These are phyloP conservation scores for Sitta europaea DNA, from an alignment of 2,113 vertebrate species.

Conservation along the genomic window DNA sequence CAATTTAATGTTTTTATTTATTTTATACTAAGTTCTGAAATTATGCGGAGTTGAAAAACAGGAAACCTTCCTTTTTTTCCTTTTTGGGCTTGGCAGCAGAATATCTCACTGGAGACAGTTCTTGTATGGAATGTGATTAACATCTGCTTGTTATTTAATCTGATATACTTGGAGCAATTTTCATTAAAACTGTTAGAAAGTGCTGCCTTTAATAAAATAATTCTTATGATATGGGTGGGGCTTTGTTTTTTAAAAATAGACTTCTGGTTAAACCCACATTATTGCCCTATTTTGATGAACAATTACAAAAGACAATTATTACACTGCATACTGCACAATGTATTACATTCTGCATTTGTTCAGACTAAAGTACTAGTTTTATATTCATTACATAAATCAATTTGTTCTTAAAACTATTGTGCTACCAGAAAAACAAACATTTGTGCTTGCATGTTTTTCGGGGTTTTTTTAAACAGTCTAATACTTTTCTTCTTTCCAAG, in stretches of 20 bases:
- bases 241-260: not conserved
- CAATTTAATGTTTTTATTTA: not conserved
- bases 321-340: not conserved
- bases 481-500: slow-evolving; percentile 16
- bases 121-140: not conserved
- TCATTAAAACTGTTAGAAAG: not conserved
- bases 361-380: not conserved
- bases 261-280: not conserved
- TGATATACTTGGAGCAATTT: not conserved
- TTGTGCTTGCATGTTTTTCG: not conserved
- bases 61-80: not conserved
- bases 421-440: not conserved
- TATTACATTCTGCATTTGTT: not conserved
- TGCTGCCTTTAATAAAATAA: not conserved
- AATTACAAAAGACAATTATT: not conserved
- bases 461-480: not conserved
- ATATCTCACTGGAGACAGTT: not conserved
- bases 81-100: not conserved
- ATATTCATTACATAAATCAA: not conserved
- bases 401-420: not conserved
- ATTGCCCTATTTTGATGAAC: not conserved
- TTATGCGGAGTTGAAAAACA: not conserved
- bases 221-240: not conserved
- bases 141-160: not conserved
- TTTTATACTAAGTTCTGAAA: not conserved